These are phyloP conservation scores for Achatina immaculata DNA, from an alignment of 1,140 invertebrate genomes.

Conservation along the genomic window DNA sequence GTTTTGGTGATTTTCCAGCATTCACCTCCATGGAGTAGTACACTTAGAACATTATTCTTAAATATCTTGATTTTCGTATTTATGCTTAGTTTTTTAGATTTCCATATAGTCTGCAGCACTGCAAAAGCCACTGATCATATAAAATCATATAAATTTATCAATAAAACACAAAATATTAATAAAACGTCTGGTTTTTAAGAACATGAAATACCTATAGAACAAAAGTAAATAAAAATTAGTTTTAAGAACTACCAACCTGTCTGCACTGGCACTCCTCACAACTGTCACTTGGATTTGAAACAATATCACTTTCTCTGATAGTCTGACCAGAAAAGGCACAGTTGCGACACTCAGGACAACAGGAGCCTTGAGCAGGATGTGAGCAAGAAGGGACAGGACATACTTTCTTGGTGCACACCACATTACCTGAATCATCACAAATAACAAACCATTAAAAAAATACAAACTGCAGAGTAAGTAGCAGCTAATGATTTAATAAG, in stretches of 20 bases:
- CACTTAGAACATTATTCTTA: too few relatives aligned
- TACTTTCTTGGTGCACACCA: constrained; percentile 46
- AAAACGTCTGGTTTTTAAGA: too few relatives aligned
- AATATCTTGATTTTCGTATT: too few relatives aligned
- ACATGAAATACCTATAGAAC: too few relatives aligned
- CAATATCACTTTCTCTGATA: constrained; percentile 44
- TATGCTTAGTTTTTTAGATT: too few relatives aligned
- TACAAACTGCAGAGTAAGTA: background rate
- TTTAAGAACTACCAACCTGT: constrained; percentile 27
- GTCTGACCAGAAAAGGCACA: constrained; percentile 45
- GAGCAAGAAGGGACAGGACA: constrained; percentile 52
- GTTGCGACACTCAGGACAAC: constrained; percentile 58
- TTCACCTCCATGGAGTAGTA: too few relatives aligned
- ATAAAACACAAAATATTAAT: too few relatives aligned
- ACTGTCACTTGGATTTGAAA: constrained; percentile 38
- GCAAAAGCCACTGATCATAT: too few relatives aligned
- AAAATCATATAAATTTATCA: too few relatives aligned
- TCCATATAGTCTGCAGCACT: too few relatives aligned
- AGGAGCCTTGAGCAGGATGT: constrained; percentile 54
- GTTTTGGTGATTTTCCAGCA: too few relatives aligned
- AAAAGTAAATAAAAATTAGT: too few relatives aligned
- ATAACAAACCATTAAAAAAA: background rate
- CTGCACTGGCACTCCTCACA: constrained; percentile 49
- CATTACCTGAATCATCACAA: constrained; percentile 47
- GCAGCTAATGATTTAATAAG: background rate